Evolutionary conservation across 2,888 invertebrate species (phyloP).

Genomic region (Spatulosminthurus flaviceps): DNA sequence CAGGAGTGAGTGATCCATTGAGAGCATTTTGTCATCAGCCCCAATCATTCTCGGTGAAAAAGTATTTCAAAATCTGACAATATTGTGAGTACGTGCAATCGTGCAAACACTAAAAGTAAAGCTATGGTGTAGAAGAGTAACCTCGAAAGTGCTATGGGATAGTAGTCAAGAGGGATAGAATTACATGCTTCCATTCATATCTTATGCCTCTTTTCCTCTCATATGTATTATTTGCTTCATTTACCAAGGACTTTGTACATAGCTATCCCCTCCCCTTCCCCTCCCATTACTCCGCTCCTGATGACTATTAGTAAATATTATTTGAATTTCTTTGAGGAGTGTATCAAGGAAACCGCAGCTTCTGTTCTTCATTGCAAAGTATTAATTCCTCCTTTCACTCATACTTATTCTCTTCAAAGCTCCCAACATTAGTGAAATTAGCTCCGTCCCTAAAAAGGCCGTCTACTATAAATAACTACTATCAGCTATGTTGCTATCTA

Average conservation of each 20-base stretch:
- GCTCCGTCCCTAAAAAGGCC: neutral
- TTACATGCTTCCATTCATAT: neutral
- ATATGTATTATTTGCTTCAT: neutral
- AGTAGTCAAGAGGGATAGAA: neutral
- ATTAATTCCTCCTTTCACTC: neutral
- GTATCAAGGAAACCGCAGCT: neutral
- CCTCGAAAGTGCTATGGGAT: neutral
- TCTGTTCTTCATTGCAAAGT: neutral
- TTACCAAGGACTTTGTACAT: neutral
- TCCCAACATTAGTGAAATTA: conserved; percentile 2
- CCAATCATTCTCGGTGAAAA: conserved; percentile 28
- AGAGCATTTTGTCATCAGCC: conserved; percentile 37
- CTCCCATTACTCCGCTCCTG: neutral
- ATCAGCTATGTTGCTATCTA: too few species aligned
- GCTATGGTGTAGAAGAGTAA: neutral
- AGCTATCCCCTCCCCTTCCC: neutral
- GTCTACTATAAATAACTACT: neutral
- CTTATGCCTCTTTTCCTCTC: conserved; percentile 6
- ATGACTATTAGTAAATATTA: neutral
- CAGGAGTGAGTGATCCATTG: conserved; percentile 27
- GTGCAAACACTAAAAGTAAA: conserved; percentile 9
- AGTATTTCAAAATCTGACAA: conserved; percentile 27
- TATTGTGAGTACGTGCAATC: conserved; percentile 21
- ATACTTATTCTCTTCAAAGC: neutral
- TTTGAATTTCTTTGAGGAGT: neutral